A percentile compares a stretch with the other conserved stretches of the same genome.
These are phyloP conservation scores for Indicator indicator DNA, from an alignment of 2,113 vertebrate genomes.

Conservation along the genomic window DNA sequence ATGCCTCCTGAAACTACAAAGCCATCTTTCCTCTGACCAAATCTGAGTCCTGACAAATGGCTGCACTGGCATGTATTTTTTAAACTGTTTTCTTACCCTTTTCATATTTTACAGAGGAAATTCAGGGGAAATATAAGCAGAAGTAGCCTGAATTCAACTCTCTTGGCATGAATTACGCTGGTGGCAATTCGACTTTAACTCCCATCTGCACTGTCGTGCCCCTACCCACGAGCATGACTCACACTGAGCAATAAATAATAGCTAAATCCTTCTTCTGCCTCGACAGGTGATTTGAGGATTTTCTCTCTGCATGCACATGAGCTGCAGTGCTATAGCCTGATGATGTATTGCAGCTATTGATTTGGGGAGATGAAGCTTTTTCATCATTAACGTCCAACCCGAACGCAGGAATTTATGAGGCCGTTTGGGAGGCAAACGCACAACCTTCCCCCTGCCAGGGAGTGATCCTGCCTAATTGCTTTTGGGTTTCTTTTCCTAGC, in stretches of 20 bases:
- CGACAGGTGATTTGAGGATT: slow-evolving; percentile 12
- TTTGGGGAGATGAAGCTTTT: slow-evolving; percentile 1
- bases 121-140: slow-evolving; percentile 4
- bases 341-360: slow-evolving; percentile 38
- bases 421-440: background rate
- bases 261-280: slow-evolving; percentile 3
- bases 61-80: background rate
- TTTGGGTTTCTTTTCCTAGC: background rate
- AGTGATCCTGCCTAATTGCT: background rate
- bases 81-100: background rate
- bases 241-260: slow-evolving; percentile 39
- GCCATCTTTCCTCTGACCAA: background rate
- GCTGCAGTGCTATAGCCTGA: background rate
- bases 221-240: slow-evolving; percentile 38
- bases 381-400: background rate
- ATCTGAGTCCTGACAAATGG: background rate
- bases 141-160: slow-evolving; percentile 49
- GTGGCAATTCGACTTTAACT: slow-evolving; percentile 21
- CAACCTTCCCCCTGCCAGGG: background rate
- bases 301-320: background rate
- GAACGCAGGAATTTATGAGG: background rate
- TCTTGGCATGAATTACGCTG: slow-evolving; percentile 5
- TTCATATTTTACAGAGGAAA: background rate
- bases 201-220: background rate
- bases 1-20: background rate